Base-by-base conservation (phyloP, 2,797 vertebrate genomes). In the Sebastes miniatus region DNA sequence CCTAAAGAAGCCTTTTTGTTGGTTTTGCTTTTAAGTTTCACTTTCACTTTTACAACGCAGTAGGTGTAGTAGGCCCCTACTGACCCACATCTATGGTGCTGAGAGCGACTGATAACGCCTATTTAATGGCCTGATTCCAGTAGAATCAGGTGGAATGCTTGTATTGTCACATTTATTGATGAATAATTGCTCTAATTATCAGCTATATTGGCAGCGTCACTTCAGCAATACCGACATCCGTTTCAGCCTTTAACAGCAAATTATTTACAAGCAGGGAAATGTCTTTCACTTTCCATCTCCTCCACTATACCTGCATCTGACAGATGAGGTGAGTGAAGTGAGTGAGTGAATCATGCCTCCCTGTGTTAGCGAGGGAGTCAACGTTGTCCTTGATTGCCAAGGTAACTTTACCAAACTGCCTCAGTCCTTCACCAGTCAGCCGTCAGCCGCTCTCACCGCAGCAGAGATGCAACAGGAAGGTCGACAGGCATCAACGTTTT, bases 371-470 rank as follows among this genome's bases (percentile, higher is more conserved):
- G 54, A 69, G 57, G 2, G 29, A 76, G 52, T 54, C 66, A 16
- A n/a, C 79, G 79, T 79, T 65, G 76, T 81, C 80, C 79, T 76
- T 73, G 63, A 81, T 76, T 4, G 10, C 43, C 87, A 83, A 79
- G 83, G 80, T 80, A 69, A 81, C 72, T 54, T 29, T n/a, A 73
- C 66, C 36, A 62, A 69, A 63, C 22, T 22, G 66, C 27, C 47
- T 43, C 31, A 25, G 69, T 62, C 63, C 69, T 54, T 76, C 56
- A 50, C 11, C 13, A 5, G 20, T 20, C 65, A 47, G 43, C 14
- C 50, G 2, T 4, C 34, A 36, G 34, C 34, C 34, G 34, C 29
- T 36, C 39, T 47, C 29, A 43, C 36, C 4, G 12, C 9, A 2
- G 56, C 59, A 57, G 25, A 39, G n/a, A 32, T 47, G 13, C 80